Evolutionary conservation across 2,113 vertebrate species (phyloP), one percentile per base, ranked within the genome.

Genomic region (Catharus minimus): DNA sequence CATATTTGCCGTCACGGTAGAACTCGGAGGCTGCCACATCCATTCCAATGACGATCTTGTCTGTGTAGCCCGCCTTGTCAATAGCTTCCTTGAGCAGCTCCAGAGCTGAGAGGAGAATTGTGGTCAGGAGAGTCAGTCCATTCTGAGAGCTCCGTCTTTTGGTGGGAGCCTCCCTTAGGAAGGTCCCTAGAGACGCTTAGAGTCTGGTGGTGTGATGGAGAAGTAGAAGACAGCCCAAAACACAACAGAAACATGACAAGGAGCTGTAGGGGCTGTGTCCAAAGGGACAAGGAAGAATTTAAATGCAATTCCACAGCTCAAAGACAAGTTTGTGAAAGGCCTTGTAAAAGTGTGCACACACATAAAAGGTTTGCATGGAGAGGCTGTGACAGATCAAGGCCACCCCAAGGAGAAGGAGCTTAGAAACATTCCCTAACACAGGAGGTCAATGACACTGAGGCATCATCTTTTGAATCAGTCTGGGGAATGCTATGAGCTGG

Each of bases 1-100:
- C 98, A 0, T 99, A 99, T 95, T 98, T 99, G 74, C 98, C 98
- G 43, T 99, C 98, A 0, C 97, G 98, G 89, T 98, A 98, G 96
- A 99, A 99, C 95, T 99, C 99, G 0, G 98, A 99, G 55, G 99
- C 98, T 10, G 99, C 99, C 3, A 99, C 98, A 13, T 99, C 99
- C 98, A 99, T 99, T 33, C 99, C 99, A 0, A 99, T 98, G 94
- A 99, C 98, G n/a, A 99, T 98, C 96, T 99, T 99, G 85, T 99
- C 99, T 0, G 98, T 98, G 96, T 99, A 99, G 57, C 98, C 98
- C 0, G 99, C 98, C 91, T 99, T 98, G 91, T 99, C 98, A 2
- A 99, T 99, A 77, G 99, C 99, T 57, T 98, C 98, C 95, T 99
- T 99, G 77, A 99, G 98, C 85, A 99, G 97, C 96, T 99, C 98